Evolutionary conservation across 2,888 invertebrate genomes (phyloP).

Genomic region (Helobdella robusta): DNA sequence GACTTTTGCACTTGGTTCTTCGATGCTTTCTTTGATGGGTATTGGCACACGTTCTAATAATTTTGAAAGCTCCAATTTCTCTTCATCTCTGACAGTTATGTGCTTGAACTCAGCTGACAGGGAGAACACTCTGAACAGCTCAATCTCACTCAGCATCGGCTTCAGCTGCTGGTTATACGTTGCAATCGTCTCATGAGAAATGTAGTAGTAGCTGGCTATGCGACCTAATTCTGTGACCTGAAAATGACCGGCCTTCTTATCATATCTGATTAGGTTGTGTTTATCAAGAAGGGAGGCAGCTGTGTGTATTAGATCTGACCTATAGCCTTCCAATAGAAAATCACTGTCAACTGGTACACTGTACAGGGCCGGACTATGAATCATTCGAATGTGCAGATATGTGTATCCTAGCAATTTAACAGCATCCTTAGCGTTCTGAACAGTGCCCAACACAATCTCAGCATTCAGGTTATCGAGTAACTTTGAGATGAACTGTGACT

Average conservation of each 20-base stretch:
- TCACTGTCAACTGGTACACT: conserved; percentile 77
- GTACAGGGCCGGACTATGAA: conserved; percentile 77
- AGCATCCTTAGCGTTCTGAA: conserved; percentile 79
- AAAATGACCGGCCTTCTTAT: conserved; percentile 73
- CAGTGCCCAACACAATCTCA: conserved; percentile 88
- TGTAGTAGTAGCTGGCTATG: conserved; percentile 96
- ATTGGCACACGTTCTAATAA: conserved; percentile 91
- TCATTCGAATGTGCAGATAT: conserved; percentile 89
- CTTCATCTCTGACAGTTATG: conserved; percentile 75
- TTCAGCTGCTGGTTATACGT: conserved; percentile 92
- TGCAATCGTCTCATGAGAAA: conserved; percentile 90
- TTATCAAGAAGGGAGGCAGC: conserved; percentile 79
- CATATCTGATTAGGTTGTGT: conserved; percentile 78
- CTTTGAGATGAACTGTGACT: conserved; percentile 85
- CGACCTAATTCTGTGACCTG: conserved; percentile 83
- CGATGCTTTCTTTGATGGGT: conserved; percentile 95
- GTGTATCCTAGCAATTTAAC: conserved; percentile 91
- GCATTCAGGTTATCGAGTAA: conserved; percentile 95
- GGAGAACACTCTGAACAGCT: conserved; percentile 91
- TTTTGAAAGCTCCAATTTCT: conserved; percentile 89
- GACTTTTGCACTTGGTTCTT: conserved; percentile 91
- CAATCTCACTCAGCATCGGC: conserved; percentile 91
- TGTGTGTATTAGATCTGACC: conserved; percentile 90
- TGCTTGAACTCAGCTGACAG: conserved; percentile 90
- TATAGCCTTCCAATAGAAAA: conserved; percentile 70